Conservation (phyloP, 2,797 vertebrate genomes). For the Poliocrania exsul region DNA sequence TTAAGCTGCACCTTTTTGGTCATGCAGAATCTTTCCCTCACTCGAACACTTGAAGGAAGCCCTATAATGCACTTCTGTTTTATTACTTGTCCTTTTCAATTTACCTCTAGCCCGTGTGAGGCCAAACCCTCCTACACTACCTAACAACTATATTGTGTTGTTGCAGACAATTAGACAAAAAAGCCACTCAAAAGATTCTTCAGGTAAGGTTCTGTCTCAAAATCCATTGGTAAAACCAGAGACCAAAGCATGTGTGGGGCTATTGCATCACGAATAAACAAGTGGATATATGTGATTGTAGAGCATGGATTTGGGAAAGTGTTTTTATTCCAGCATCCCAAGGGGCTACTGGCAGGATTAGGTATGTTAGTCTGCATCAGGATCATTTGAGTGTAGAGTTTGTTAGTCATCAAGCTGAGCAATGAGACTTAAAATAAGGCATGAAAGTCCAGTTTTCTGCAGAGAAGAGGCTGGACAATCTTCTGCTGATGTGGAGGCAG, state of each 20-base stretch:
- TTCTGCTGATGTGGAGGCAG: background rate
- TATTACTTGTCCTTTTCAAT: background rate
- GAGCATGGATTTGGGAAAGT: background rate
- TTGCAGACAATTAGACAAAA: background rate
- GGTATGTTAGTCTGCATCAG: background rate
- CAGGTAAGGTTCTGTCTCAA: background rate
- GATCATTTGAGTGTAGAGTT: background rate
- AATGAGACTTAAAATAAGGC: background rate
- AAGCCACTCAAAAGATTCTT: background rate
- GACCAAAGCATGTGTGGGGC: background rate
- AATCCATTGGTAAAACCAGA: background rate
- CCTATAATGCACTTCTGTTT: slow-evolving; percentile 5
- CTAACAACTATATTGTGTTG: background rate
- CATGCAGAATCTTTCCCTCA: background rate
- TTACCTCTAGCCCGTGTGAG: background rate
- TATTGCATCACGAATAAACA: background rate
- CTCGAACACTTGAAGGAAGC: background rate
- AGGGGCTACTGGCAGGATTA: background rate
- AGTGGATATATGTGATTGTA: background rate
- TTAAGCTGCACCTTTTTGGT: background rate
- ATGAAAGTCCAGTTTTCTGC: background rate
- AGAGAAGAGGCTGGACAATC: background rate
- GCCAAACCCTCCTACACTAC: background rate
- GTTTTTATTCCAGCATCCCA: background rate
- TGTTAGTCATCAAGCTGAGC: background rate